phyloP scores from a whole-genome alignment of 2,888 invertebrate genomes.

The Sympetrum striolatum region DNA sequence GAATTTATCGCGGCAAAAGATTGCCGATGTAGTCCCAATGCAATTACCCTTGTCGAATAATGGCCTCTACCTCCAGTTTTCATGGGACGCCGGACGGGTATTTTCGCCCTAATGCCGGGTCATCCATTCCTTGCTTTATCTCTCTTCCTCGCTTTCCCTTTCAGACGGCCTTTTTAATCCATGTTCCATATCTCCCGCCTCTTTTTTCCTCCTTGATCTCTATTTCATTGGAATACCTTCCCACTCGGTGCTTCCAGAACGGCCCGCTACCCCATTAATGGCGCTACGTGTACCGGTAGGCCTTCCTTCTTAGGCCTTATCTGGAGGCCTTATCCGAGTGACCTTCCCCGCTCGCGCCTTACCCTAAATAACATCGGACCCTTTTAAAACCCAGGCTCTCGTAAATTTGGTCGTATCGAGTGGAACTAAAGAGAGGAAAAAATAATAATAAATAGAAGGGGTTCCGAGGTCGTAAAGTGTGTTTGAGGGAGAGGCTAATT shows the following conservation, averaged over 20 bases:
- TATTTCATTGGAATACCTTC: conserved; percentile 32
- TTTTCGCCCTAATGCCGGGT: conserved; percentile 10
- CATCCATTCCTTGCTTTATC: conserved; percentile 39
- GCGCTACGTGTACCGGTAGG: background rate
- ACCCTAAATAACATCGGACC: background rate
- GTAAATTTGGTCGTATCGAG: background rate
- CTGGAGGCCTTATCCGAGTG: conserved; percentile 25
- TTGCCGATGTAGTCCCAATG: conserved; percentile 32
- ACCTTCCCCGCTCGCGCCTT: background rate
- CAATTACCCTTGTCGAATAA: conserved; percentile 30
- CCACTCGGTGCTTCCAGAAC: background rate
- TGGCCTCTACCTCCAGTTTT: background rate
- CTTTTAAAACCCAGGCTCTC: background rate
- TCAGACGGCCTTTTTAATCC: conserved; percentile 18
- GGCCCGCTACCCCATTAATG: conserved; percentile 22
- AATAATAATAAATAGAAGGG: background rate
- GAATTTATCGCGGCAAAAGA: conserved; percentile 21
- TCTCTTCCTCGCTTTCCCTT: conserved; percentile 5
- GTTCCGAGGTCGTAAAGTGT: background rate
- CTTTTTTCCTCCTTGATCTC: background rate
- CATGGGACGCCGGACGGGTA: background rate
- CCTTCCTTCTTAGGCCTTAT: conserved; percentile 22
- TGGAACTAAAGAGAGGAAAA: background rate
- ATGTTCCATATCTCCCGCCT: background rate
- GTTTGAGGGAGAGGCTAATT: background rate